Evolutionary conservation across 2,113 vertebrate genomes (phyloP).

Genomic region (Perca schrenkii): DNA sequence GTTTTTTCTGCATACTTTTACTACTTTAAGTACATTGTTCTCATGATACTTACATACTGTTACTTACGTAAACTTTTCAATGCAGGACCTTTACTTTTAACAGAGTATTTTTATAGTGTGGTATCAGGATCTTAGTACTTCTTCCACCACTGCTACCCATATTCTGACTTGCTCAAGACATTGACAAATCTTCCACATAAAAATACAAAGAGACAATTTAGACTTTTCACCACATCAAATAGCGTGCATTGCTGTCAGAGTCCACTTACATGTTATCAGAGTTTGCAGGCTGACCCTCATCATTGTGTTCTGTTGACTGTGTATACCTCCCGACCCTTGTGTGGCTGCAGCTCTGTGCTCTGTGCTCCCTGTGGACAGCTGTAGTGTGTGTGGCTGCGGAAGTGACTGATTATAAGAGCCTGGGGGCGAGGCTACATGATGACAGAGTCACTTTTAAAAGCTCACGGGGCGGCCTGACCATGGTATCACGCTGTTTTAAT

Average conservation of each 20-base stretch:
- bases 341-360: conserved; percentile 7
- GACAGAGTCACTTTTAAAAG: conserved; percentile 3
- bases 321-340: conserved; percentile 11
- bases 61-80: too few relatives aligned
- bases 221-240: not conserved
- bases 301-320: conserved; percentile 15
- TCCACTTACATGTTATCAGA: conserved; percentile 65
- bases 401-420: conserved; percentile 28
- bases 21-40: too few relatives aligned
- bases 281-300: conserved; percentile 24
- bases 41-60: too few relatives aligned
- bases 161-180: not conserved
- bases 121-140: too few relatives aligned
- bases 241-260: not conserved
- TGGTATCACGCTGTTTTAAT: not conserved
- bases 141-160: too few relatives aligned
- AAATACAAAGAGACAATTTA: not conserved
- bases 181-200: not conserved
- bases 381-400: conserved; percentile 37
- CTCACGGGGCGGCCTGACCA: not conserved
- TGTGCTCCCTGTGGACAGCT: conserved; percentile 14
- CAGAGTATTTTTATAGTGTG: too few relatives aligned
- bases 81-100: too few relatives aligned
- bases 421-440: conserved; percentile 30
- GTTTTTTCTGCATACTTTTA: too few relatives aligned